Percentiles rank a stretch among this genome's conserved stretches.
Evolutionary conservation across 2,888 invertebrate genomes (phyloP).

Genomic region (Tenodera sinensis): DNA sequence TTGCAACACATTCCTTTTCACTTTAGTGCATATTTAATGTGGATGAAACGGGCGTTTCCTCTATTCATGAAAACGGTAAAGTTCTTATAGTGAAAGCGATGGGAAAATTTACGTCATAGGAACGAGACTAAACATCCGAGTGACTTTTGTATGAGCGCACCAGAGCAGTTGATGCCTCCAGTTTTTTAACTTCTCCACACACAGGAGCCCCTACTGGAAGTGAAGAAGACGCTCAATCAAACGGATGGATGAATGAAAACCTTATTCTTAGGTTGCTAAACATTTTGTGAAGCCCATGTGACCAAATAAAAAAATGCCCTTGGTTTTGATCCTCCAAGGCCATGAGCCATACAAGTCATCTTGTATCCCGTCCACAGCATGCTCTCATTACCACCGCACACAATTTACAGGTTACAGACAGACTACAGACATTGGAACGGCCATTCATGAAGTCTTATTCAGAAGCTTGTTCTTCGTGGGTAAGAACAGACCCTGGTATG

Average conservation of each 20-base stretch:
- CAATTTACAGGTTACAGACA: conserved; percentile 32
- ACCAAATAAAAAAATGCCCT: no score
- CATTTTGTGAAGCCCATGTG: background rate
- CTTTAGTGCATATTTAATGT: background rate
- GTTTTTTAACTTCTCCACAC: no score
- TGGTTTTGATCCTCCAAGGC: no score
- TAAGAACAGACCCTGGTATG: conserved; percentile 32
- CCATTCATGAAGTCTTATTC: conserved; percentile 21
- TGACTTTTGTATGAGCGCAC: no score
- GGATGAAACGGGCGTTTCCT: conserved; percentile 32
- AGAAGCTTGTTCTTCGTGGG: conserved; percentile 9
- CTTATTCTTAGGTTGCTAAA: background rate
- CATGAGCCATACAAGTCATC: no score
- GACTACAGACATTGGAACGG: conserved; percentile 1
- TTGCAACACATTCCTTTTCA: background rate
- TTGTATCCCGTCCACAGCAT: conserved; percentile 33
- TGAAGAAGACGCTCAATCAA: background rate
- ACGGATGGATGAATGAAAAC: background rate
- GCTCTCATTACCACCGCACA: conserved; percentile 35
- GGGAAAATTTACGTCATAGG: background rate
- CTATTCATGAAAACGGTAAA: conserved; percentile 29
- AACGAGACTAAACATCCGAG: background rate
- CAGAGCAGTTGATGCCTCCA: background rate
- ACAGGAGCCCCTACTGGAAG: background rate
- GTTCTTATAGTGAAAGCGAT: conserved; percentile 1